Conservation (phyloP, 1,140 invertebrate genomes). For the Semibalanus balanoides region DNA sequence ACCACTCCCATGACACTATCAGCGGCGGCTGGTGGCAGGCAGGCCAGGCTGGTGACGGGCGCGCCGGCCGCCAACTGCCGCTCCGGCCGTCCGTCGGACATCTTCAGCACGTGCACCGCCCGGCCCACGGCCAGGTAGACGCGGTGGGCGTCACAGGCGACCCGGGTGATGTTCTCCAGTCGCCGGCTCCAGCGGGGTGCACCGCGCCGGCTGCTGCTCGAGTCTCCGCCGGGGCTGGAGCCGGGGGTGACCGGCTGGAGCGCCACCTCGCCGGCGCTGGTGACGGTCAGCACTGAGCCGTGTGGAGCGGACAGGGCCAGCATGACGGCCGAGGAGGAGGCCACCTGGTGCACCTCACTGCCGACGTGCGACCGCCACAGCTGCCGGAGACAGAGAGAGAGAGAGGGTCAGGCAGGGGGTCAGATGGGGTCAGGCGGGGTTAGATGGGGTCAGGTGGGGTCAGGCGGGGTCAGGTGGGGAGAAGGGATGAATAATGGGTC, state of each 20-base stretch:
- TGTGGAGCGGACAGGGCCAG: not conserved
- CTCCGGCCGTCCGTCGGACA: not conserved
- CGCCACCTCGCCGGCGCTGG: not conserved
- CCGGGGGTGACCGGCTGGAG: not conserved
- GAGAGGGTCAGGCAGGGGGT: too few relatives aligned
- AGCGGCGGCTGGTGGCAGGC: not conserved
- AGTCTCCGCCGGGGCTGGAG: too few relatives aligned
- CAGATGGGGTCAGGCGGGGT: too few relatives aligned
- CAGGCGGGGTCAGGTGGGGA: too few relatives aligned
- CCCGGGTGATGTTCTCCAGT: not conserved
- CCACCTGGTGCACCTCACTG: not conserved
- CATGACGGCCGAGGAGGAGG: not conserved
- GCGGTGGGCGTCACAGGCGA: not conserved
- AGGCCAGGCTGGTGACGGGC: not conserved
- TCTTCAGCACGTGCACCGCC: not conserved
- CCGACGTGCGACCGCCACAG: not conserved
- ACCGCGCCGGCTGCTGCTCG: too few relatives aligned
- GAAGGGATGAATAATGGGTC: too few relatives aligned
- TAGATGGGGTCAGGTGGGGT: too few relatives aligned
- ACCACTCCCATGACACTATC: not conserved
- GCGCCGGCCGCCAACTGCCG: not conserved
- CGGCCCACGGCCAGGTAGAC: not conserved
- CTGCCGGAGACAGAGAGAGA: not conserved
- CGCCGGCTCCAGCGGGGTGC: not conserved
- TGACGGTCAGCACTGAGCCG: not conserved